A percentile compares a stretch with the other conserved stretches of the same genome.
Conservation (phyloP, 2,113 vertebrate species). For the Mustela nigripes region DNA sequence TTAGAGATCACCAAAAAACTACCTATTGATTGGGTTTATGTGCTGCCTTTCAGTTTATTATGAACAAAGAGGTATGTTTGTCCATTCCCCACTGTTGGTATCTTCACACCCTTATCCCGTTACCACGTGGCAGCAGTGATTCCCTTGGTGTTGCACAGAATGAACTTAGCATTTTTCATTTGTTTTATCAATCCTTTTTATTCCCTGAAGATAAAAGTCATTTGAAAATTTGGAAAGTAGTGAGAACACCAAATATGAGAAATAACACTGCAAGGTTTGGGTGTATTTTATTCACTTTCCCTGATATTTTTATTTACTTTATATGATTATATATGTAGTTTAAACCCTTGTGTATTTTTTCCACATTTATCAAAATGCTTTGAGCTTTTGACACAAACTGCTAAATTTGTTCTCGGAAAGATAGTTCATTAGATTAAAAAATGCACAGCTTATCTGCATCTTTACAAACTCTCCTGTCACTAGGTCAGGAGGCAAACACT, state of each 20-base stretch:
- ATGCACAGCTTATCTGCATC: background rate
- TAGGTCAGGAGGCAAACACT: background rate
- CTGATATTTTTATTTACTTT: background rate
- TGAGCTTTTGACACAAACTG: background rate
- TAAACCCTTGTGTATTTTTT: background rate
- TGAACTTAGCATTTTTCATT: no score
- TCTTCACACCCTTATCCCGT: no score
- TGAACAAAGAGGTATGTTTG: background rate
- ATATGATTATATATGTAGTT: background rate
- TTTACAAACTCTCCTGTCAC: background rate
- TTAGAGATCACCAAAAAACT: background rate
- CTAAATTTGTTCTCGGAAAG: background rate
- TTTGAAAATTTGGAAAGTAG: background rate
- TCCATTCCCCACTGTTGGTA: background rate
- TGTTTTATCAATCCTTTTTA: background rate
- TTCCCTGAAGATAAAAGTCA: background rate
- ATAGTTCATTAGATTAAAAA: background rate
- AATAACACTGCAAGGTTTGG: background rate
- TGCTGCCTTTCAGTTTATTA: background rate
- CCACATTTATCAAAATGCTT: background rate
- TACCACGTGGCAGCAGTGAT: rapidly evolving
- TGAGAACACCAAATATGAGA: background rate
- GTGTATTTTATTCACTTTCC: background rate
- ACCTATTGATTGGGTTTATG: background rate
- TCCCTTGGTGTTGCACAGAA: background rate